These are phyloP conservation scores for Drosophila formosana DNA, from an alignment of 2,888 invertebrate species.

Conservation along the genomic window DNA sequence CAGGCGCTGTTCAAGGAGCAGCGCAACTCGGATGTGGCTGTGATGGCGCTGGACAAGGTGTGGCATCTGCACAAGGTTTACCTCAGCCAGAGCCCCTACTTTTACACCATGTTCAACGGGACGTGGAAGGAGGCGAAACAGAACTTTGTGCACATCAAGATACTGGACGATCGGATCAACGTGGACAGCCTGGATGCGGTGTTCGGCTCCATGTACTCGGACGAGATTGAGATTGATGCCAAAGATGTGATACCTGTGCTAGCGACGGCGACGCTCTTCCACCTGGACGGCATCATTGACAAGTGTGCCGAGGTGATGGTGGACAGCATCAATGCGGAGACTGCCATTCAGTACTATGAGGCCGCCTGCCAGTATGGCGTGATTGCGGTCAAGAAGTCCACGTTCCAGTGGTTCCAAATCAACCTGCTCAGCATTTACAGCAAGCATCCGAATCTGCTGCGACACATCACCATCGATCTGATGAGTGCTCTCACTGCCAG, in stretches of 20 bases:
- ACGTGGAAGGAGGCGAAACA: slow-evolving; percentile 91
- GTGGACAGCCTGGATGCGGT: slow-evolving; percentile 89
- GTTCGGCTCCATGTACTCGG: slow-evolving; percentile 91
- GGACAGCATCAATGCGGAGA: slow-evolving; percentile 90
- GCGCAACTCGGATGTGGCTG: slow-evolving; percentile 90
- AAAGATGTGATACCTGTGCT: slow-evolving; percentile 89
- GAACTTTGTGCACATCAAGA: slow-evolving; percentile 88
- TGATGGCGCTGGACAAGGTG: slow-evolving; percentile 89
- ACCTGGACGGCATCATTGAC: slow-evolving; percentile 90
- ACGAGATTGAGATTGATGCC: slow-evolving; percentile 90
- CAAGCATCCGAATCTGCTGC: slow-evolving; percentile 87
- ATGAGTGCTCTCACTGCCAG: slow-evolving; percentile 88
- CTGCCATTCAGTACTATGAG: slow-evolving; percentile 89
- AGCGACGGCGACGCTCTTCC: slow-evolving; percentile 91
- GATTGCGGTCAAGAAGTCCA: slow-evolving; percentile 87
- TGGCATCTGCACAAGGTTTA: slow-evolving; percentile 93
- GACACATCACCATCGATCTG: slow-evolving; percentile 88
- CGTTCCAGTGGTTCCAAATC: slow-evolving; percentile 89
- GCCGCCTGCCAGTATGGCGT: slow-evolving; percentile 90
- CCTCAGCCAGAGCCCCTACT: slow-evolving; percentile 92
- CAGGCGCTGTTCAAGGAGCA: slow-evolving; percentile 91
- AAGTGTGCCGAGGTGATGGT: slow-evolving; percentile 91
- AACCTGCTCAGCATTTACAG: slow-evolving; percentile 88
- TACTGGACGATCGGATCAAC: slow-evolving; percentile 90
- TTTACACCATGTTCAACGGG: slow-evolving; percentile 92